A percentile compares a stretch with the other conserved stretches of the same genome.
These are phyloP conservation scores for Trachelus tabidus DNA, from an alignment of 2,888 invertebrate genomes.

Conservation along the genomic window DNA sequence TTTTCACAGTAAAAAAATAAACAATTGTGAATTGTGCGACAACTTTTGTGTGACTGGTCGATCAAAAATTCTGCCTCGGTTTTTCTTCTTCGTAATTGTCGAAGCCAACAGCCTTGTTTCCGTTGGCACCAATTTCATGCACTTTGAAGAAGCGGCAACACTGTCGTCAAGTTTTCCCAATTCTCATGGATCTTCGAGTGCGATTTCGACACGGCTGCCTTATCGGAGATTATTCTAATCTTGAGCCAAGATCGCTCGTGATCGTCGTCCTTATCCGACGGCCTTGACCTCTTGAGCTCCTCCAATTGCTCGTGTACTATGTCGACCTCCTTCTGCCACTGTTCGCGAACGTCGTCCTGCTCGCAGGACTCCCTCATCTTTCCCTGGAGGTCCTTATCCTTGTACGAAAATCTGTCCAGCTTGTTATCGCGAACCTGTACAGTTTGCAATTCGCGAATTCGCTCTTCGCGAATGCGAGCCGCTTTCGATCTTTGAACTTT, in stretches of 20 bases:
- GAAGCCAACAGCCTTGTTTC: too few relatives aligned
- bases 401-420: not conserved
- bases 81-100: too few relatives aligned
- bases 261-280: not conserved
- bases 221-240: conserved; percentile 11
- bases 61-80: too few relatives aligned
- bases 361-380: conserved; percentile 9
- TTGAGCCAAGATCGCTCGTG: conserved; percentile 5
- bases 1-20: too few relatives aligned
- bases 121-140: too few relatives aligned
- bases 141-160: not conserved
- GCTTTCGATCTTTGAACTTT: not conserved
- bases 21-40: too few relatives aligned
- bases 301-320: conserved; percentile 12
- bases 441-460: not conserved
- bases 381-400: not conserved
- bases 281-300: conserved; percentile 14
- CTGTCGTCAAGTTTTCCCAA: conserved; percentile 15
- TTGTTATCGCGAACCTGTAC: not conserved
- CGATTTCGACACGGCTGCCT: not conserved
- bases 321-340: conserved; percentile 20
- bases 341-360: conserved; percentile 18
- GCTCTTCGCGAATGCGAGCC: not conserved
- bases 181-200: not conserved
- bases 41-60: too few relatives aligned